Conservation (phyloP, 2,113 vertebrate genomes). For the Crypturellus undulatus region DNA sequence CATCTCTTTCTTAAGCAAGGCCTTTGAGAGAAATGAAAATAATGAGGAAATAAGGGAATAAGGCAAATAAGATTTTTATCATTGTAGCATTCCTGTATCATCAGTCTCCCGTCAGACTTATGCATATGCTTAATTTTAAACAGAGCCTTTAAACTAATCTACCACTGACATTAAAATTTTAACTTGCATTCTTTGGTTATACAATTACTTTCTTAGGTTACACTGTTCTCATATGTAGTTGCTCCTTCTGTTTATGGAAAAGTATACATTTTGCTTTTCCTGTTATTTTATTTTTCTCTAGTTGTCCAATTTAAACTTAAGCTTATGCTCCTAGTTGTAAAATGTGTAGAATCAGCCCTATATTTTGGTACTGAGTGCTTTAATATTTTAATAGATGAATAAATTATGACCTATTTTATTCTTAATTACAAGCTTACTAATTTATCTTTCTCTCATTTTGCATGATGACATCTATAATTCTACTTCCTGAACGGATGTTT, state of each 20-base stretch:
- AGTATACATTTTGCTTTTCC: neutral
- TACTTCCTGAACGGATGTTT: neutral
- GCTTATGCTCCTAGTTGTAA: neutral
- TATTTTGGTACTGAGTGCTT: neutral
- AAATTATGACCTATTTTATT: neutral
- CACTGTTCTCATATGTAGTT: neutral
- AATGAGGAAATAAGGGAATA: neutral
- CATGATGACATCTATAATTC: neutral
- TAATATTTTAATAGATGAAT: neutral
- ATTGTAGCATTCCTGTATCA: too few species aligned
- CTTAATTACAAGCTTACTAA: neutral
- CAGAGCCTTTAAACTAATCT: neutral
- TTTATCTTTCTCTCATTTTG: neutral
- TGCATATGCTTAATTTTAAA: neutral
- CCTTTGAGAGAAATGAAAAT: neutral
- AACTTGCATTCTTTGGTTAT: neutral
- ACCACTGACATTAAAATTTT: neutral
- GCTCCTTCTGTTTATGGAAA: neutral
- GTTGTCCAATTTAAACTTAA: neutral
- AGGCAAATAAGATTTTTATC: neutral
- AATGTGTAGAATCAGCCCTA: neutral
- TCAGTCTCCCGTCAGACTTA: neutral
- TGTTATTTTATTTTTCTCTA: neutral
- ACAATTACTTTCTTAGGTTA: neutral
- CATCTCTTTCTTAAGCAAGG: neutral